A percentile compares a stretch with the other conserved stretches of the same genome.
Evolutionary conservation across 2,888 invertebrate genomes (phyloP).

Genomic region (Cybosia mesomella): DNA sequence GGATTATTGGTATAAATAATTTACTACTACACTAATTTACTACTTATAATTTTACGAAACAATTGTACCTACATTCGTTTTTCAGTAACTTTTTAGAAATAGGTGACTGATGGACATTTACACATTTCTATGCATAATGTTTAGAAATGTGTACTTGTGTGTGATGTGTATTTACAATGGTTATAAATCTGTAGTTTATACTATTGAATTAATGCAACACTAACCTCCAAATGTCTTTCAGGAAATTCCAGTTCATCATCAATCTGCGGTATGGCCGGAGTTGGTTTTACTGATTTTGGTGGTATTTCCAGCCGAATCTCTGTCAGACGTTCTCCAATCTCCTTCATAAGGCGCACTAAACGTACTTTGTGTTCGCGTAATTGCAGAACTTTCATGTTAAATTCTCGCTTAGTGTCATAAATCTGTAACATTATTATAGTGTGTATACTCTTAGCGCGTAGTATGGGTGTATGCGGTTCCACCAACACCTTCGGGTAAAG

Average conservation of each 20-base stretch:
- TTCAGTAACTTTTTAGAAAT: no score
- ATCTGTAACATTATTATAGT: conserved; percentile 60
- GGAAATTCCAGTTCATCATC: conserved; percentile 86
- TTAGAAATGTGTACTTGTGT: no score
- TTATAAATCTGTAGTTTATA: not conserved
- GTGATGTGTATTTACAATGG: not conserved
- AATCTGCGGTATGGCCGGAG: conserved; percentile 80
- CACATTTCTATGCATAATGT: no score
- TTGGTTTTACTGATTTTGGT: conserved; percentile 69
- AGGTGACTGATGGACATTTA: no score
- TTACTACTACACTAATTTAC: no score
- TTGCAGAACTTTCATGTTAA: conserved; percentile 75
- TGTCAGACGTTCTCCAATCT: conserved; percentile 77
- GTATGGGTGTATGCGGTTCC: not conserved
- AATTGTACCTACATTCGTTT: no score
- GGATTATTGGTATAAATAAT: no score
- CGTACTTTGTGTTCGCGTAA: conserved; percentile 74
- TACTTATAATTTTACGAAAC: no score
- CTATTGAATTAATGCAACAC: not conserved
- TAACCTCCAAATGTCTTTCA: conserved; percentile 86
- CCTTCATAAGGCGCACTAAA: conserved; percentile 67
- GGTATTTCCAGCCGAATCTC: conserved; percentile 88
- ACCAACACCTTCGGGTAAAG: not conserved
- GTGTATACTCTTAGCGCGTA: no score
- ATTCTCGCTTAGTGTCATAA: conserved; percentile 73